Conservation (phyloP, 2,888 invertebrate genomes). For the Biston stratarius region DNA sequence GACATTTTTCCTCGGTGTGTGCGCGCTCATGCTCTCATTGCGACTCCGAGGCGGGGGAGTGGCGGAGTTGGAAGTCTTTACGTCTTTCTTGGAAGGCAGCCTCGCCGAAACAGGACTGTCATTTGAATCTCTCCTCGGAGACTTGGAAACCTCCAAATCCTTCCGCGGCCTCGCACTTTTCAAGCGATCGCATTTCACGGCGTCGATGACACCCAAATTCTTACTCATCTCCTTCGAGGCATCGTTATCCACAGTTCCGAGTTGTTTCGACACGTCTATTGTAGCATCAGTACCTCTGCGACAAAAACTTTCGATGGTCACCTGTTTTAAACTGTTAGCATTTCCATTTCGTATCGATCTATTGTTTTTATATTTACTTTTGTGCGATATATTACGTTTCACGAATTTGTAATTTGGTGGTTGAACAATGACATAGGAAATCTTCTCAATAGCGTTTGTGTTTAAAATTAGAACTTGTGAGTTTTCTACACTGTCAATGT, state of each 20-base stretch:
- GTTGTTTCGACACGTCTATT: slow-evolving; percentile 29
- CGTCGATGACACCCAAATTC: slow-evolving; percentile 64
- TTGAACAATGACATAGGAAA: slow-evolving; percentile 79
- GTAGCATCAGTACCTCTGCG: slow-evolving; percentile 54
- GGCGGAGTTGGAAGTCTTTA: slow-evolving; percentile 47
- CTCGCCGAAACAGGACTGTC: slow-evolving; percentile 55
- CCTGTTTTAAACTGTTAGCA: slow-evolving; percentile 64
- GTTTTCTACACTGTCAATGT: slow-evolving; percentile 60
- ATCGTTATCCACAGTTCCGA: slow-evolving; percentile 48
- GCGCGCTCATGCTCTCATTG: slow-evolving; percentile 54
- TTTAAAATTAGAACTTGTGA: slow-evolving; percentile 83
- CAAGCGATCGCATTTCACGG: slow-evolving; percentile 62
- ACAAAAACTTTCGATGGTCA: slow-evolving; percentile 66
- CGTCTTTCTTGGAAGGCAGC: slow-evolving; percentile 51
- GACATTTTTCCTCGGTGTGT: slow-evolving; percentile 62
- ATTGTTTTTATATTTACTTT: slow-evolving; percentile 60
- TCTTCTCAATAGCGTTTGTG: slow-evolving; percentile 76
- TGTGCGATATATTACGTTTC: slow-evolving; percentile 67
- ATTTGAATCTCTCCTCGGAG: slow-evolving; percentile 48
- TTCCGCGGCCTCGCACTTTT: slow-evolving; percentile 52
- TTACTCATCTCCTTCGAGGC: slow-evolving; percentile 74
- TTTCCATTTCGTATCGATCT: slow-evolving; percentile 63
- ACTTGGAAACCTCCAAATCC: slow-evolving; percentile 18
- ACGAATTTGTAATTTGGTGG: slow-evolving; percentile 82
- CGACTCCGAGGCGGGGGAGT: slow-evolving; percentile 52